Evolutionary conservation across 2,797 vertebrate species (phyloP).

Genomic region (Siniperca undulata): DNA sequence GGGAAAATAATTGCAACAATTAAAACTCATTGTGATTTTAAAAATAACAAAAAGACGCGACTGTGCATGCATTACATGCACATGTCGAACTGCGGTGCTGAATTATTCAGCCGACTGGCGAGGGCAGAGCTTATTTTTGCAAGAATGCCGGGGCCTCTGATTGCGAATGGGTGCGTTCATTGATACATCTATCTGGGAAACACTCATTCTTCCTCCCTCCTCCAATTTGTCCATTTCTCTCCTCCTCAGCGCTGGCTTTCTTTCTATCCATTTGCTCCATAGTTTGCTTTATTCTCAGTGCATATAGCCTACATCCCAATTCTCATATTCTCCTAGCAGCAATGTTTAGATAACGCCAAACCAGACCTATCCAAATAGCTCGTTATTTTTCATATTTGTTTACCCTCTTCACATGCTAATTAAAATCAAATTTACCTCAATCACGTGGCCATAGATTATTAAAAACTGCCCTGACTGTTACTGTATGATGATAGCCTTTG

Average conservation of each 20-base stretch:
- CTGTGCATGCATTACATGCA: conserved; percentile 50
- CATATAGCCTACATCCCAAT: neutral
- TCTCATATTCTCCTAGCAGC: conserved; percentile 1
- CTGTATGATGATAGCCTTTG: conserved; percentile 1
- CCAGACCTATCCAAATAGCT: neutral
- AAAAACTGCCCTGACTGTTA: conserved; percentile 31
- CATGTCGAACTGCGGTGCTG: conserved; percentile 63
- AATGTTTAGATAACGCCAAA: neutral
- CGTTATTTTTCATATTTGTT: conserved; percentile 24
- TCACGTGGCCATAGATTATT: conserved; percentile 65
- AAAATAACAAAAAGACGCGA: conserved; percentile 8
- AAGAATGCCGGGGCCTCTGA: conserved; percentile 79
- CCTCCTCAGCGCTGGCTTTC: conserved; percentile 54
- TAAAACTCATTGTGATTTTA: conserved; percentile 38
- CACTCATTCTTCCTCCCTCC: conserved; percentile 76
- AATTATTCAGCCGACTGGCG: conserved; percentile 72
- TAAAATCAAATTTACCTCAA: conserved; percentile 51
- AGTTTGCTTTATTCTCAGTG: conserved; percentile 39
- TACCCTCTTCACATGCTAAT: conserved; percentile 31
- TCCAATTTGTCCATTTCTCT: conserved; percentile 66
- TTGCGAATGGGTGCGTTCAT: conserved; percentile 86
- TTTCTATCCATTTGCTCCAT: conserved; percentile 44
- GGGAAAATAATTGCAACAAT: conserved; percentile 58
- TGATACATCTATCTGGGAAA: conserved; percentile 87
- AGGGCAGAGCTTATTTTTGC: conserved; percentile 55